A percentile compares a stretch with the other conserved stretches of the same genome.
phyloP scores from a whole-genome alignment of 2,797 vertebrate genomes.

The Melanotaenia trifasciata region DNA sequence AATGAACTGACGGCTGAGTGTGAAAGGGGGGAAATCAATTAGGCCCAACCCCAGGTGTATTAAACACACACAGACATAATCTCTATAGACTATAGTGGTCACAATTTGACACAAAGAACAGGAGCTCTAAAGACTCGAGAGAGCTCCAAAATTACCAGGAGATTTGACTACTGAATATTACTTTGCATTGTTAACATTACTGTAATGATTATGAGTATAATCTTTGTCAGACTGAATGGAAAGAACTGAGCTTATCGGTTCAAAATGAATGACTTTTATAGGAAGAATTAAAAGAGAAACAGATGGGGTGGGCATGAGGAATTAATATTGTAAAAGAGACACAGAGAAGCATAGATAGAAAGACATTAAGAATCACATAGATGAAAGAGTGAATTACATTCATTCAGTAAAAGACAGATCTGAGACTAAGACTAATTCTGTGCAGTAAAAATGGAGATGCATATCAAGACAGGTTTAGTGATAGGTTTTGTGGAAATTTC shows the following conservation, averaged over 20 bases:
- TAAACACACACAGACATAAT: slow-evolving; percentile 48
- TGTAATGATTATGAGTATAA: slow-evolving; percentile 75
- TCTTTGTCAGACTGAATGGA: slow-evolving; percentile 60
- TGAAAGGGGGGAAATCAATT: slow-evolving; percentile 45
- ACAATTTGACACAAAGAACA: slow-evolving; percentile 55
- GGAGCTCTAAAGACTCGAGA: slow-evolving; percentile 50
- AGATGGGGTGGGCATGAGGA: slow-evolving; percentile 55
- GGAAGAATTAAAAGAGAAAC: slow-evolving; percentile 65
- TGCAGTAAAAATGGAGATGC: slow-evolving; percentile 40
- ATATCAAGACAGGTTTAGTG: slow-evolving; percentile 22
- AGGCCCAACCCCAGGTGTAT: slow-evolving; percentile 55
- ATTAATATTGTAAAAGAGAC: slow-evolving; percentile 65
- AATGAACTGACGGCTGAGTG: slow-evolving; percentile 24
- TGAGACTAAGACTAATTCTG: slow-evolving; percentile 33
- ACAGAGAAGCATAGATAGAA: slow-evolving; percentile 38
- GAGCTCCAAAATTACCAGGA: slow-evolving; percentile 54
- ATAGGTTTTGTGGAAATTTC: slow-evolving; percentile 16
- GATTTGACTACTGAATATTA: slow-evolving; percentile 67
- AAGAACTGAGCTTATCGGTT: slow-evolving; percentile 71
- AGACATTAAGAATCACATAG: slow-evolving; percentile 45
- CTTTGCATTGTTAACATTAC: slow-evolving; percentile 59
- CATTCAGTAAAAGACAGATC: slow-evolving; percentile 32
- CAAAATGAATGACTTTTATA: slow-evolving; percentile 76
- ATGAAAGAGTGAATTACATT: slow-evolving; percentile 59
- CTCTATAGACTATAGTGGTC: slow-evolving; percentile 36